Conservation (phyloP, 2,888 invertebrate species). For the Caenorhabditis sp. region DNA sequence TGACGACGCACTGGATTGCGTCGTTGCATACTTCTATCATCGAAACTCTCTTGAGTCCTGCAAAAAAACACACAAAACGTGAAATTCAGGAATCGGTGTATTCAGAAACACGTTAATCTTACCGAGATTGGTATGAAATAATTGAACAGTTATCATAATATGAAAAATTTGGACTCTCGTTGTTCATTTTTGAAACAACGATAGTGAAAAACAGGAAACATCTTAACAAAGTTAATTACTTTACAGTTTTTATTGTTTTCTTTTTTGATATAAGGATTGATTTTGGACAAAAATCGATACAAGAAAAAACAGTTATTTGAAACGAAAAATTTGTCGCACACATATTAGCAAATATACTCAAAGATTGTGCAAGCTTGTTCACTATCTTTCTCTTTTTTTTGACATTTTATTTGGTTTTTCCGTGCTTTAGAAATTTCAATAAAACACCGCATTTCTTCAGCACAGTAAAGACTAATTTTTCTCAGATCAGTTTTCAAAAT, state of each 20-base stretch:
- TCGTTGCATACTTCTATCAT: slow-evolving; percentile 43
- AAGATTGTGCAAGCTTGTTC: too few species aligned
- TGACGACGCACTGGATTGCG: slow-evolving; percentile 49
- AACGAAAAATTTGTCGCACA: neutral
- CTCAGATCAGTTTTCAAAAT: too few species aligned
- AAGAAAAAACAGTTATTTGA: neutral
- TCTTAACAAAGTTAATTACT: neutral
- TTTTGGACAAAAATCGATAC: neutral
- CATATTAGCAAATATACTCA: neutral
- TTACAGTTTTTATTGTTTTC: neutral
- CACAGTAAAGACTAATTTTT: too few species aligned
- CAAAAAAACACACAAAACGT: neutral
- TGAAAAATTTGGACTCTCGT: neutral
- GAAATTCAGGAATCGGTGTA: neutral
- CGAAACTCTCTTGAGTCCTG: slow-evolving; percentile 32
- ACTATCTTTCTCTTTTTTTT: neutral
- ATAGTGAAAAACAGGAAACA: neutral
- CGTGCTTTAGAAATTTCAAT: neutral
- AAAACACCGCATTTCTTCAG: too few species aligned
- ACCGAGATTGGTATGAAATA: neutral
- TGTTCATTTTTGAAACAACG: neutral
- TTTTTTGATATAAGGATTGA: neutral
- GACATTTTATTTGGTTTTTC: neutral
- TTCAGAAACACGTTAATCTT: neutral
- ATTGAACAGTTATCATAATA: neutral